These are phyloP conservation scores for Scalopus aquaticus DNA, from an alignment of 2,113 vertebrate genomes.

Conservation along the genomic window DNA sequence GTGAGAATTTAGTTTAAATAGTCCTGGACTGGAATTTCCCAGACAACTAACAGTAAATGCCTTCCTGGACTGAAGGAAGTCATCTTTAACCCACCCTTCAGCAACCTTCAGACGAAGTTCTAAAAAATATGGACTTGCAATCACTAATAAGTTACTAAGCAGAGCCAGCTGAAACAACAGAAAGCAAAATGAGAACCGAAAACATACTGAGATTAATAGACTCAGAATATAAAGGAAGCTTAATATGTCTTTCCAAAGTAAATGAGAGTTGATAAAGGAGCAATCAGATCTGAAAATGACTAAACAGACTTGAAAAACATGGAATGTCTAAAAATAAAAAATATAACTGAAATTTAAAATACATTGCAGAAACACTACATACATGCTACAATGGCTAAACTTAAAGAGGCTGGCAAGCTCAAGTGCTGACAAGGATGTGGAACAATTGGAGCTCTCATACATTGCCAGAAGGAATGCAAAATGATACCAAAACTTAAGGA, in stretches of 20 bases:
- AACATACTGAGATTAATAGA: background rate
- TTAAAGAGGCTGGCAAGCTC: background rate
- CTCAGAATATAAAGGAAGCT: background rate
- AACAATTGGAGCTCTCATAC: background rate
- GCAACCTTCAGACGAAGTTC: background rate
- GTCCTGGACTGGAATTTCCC: background rate
- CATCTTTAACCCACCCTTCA: background rate
- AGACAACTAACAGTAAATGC: background rate
- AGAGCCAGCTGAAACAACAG: background rate
- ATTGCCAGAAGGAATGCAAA: background rate
- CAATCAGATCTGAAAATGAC: background rate
- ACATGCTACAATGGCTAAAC: no score
- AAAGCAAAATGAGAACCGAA: background rate
- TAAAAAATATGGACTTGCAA: background rate
- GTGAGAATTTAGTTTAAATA: conserved; percentile 11
- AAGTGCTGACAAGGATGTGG: background rate
- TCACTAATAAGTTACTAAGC: background rate
- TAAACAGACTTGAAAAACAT: background rate
- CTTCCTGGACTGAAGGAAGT: conserved; percentile 3
- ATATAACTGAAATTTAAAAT: background rate
- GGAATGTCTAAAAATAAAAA: background rate
- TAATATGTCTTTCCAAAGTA: background rate
- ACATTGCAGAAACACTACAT: background rate
- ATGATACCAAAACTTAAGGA: background rate
- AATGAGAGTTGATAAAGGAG: background rate